Evolutionary conservation across 2,797 vertebrate genomes (phyloP).

Genomic region (Pampus argenteus): DNA sequence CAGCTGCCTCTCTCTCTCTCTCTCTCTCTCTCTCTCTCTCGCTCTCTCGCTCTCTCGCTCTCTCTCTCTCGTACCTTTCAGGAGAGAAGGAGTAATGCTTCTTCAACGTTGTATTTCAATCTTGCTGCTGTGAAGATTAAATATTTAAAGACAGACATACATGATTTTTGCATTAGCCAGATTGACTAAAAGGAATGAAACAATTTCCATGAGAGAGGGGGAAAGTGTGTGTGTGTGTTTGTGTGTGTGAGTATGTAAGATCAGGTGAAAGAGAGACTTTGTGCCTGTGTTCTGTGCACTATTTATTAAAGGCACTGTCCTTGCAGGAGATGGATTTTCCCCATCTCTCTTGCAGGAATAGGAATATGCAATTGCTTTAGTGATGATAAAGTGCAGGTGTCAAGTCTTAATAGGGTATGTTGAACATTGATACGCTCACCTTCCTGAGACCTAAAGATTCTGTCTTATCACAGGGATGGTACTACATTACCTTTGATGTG

Average conservation of each 20-base stretch:
- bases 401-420: constrained; percentile 81
- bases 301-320: constrained; percentile 80
- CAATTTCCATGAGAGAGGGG: constrained; percentile 71
- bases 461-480: constrained; percentile 61
- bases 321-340: constrained; percentile 79
- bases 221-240: constrained; percentile 39
- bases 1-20: constrained; percentile 50
- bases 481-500: constrained; percentile 64
- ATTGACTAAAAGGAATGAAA: constrained; percentile 85
- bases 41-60: constrained; percentile 45
- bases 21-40: constrained; percentile 35
- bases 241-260: constrained; percentile 25
- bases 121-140: constrained; percentile 82
- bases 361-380: constrained; percentile 82
- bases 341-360: constrained; percentile 73
- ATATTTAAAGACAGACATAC: constrained; percentile 86
- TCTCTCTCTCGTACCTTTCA: constrained; percentile 74
- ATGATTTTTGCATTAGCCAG: constrained; percentile 87
- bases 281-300: constrained; percentile 73
- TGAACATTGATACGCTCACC: constrained; percentile 80
- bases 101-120: constrained; percentile 81
- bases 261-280: constrained; percentile 72
- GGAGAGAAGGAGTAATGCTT: constrained; percentile 71
- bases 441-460: constrained; percentile 68
- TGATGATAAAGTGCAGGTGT: constrained; percentile 83